A percentile compares a stretch with the other conserved stretches of the same genome.
Evolutionary conservation across 2,888 invertebrate species (phyloP).

Genomic region (Phyllotreta striolata): DNA sequence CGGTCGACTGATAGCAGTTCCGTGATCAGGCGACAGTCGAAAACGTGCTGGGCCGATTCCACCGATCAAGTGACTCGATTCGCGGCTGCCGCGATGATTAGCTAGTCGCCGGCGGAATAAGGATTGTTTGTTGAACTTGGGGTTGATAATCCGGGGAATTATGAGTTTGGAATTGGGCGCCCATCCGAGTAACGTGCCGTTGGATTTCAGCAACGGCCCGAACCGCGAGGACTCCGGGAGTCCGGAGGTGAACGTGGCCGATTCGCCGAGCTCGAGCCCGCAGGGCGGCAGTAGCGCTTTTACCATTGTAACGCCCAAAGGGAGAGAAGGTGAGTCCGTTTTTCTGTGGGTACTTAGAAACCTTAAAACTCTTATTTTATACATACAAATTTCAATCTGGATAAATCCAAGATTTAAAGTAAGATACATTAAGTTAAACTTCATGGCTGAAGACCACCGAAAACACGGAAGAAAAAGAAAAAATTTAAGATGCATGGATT

Average conservation of each 20-base stretch:
- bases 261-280: slow-evolving; percentile 55
- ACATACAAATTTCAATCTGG: neutral
- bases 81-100: slow-evolving; percentile 5
- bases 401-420: too few species aligned
- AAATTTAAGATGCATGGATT: too few species aligned
- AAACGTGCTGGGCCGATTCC: neutral
- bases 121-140: neutral
- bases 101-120: neutral
- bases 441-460: too few species aligned
- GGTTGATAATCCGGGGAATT: slow-evolving; percentile 19
- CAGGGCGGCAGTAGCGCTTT: slow-evolving; percentile 66
- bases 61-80: slow-evolving; percentile 10
- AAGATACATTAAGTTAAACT: too few species aligned
- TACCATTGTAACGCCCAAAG: slow-evolving; percentile 73
- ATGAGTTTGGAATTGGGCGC: slow-evolving; percentile 70
- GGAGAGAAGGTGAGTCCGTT: slow-evolving; percentile 54
- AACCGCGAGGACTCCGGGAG: slow-evolving; percentile 56
- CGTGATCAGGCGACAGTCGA: slow-evolving; percentile 19
- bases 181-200: slow-evolving; percentile 65
- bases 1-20: slow-evolving; percentile 41
- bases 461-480: too few species aligned
- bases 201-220: slow-evolving; percentile 68
- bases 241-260: slow-evolving; percentile 55
- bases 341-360: neutral
- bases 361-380: neutral